A percentile compares a stretch with the other conserved stretches of the same genome.
phyloP scores from a whole-genome alignment of 2,888 invertebrate species.

The Schrankia costaestrigalis region DNA sequence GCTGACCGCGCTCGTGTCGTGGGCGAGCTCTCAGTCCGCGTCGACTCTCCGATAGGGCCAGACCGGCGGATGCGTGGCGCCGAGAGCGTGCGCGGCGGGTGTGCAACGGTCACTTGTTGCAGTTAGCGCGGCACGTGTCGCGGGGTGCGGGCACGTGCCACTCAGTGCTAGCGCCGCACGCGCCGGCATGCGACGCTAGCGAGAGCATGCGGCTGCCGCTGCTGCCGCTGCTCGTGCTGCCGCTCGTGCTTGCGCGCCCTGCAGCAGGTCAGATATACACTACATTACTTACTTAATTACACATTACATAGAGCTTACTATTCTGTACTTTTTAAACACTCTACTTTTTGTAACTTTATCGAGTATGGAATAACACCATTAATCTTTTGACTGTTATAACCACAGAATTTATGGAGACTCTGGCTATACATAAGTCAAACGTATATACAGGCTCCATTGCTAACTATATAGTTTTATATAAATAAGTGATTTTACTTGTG shows the following conservation, averaged over 20 bases:
- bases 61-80: slow-evolving; percentile 40
- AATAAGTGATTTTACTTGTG: too few species aligned
- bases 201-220: slow-evolving; percentile 75
- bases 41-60: slow-evolving; percentile 59
- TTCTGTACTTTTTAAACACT: too few species aligned
- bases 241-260: slow-evolving; percentile 74
- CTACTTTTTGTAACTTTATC: too few species aligned
- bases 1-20: slow-evolving; percentile 26
- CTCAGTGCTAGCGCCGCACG: slow-evolving; percentile 65
- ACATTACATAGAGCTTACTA: too few species aligned
- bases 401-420: too few species aligned
- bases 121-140: slow-evolving; percentile 47
- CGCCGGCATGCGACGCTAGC: slow-evolving; percentile 72
- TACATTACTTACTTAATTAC: not conserved
- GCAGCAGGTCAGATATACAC: slow-evolving; percentile 55
- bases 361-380: too few species aligned
- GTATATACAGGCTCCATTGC: too few species aligned
- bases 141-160: slow-evolving; percentile 55
- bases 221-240: slow-evolving; percentile 75
- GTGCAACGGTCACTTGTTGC: slow-evolving; percentile 41
- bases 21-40: slow-evolving; percentile 54
- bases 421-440: too few species aligned
- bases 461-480: too few species aligned
- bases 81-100: slow-evolving; percentile 39
- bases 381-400: too few species aligned